Evolutionary conservation across 2,888 invertebrate genomes (phyloP), one percentile per base, ranked within the genome.

Genomic region (Neuroscelio doddi): DNA sequence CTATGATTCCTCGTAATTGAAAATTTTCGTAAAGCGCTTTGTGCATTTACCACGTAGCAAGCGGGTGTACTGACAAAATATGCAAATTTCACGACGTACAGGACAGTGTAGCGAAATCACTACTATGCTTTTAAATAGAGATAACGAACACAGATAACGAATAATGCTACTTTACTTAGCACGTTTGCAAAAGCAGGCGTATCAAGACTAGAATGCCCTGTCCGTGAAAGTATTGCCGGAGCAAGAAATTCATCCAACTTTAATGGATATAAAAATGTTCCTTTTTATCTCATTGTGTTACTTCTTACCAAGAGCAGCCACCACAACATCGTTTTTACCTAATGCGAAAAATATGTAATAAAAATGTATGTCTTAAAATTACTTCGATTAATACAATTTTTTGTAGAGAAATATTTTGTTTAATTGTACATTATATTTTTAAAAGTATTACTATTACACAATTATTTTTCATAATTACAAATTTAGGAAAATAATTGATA

Each of bases 71-170:
- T 30, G 41, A 59, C 63, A 49, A 53, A 61, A 64, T 68, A 68
- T 68, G 67, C 57, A 61, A 68, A 68, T 68, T 65, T 53, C 44
- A 50, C 36, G 52, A 61, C 56, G 39, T 56, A 45, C 59, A 39
- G 44, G 58, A 55, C 52, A 52, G 38, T 50, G 39, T 41, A 32
- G 42, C 41, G 16, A 47, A 63, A 64, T 64, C 46, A 68, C 53
- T 57, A 50, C 52, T 44, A 49, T 39, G n/a, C 44, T 63, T n/a
- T 49, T 46, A 8, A 36, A 17, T 42, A 29, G 3, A 61, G 56
- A 61, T 64, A 64, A 55, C 61, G 56, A n/a, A n/a, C n/a, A n/a
- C n/a, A n/a, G n/a, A n/a, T n/a, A 57, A 64, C 64, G 64, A 64
- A 64, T 64, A 61, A 61, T 61, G 63, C 39, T 26, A 42, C 42